These are phyloP conservation scores for Recurvirostra avosetta DNA, from an alignment of 2,113 vertebrate genomes.

Conservation along the genomic window DNA sequence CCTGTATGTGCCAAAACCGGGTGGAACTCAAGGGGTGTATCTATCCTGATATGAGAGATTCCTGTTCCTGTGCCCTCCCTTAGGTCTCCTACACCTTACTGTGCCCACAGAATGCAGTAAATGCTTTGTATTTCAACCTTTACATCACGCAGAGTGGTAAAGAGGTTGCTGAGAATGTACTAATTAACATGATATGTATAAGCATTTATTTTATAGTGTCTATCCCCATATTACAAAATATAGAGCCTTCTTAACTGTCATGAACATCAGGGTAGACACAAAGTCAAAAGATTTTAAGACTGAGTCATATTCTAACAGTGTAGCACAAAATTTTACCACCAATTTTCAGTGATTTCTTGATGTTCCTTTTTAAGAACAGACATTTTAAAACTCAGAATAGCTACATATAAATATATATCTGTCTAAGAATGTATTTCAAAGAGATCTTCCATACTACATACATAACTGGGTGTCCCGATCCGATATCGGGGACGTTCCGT, in stretches of 20 bases:
- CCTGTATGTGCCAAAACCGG: not conserved
- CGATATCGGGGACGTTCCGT: too few species aligned
- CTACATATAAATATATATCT: not conserved
- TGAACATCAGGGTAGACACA: not conserved
- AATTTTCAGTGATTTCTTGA: not conserved
- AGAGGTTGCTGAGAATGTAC: not conserved
- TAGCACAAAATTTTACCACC: not conserved
- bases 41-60: not conserved
- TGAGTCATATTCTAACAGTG: not conserved
- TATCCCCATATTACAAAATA: not conserved
- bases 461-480: too few species aligned
- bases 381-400: not conserved
- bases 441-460: not conserved
- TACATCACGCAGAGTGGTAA: not conserved
- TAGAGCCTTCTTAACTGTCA: not conserved
- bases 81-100: not conserved
- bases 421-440: not conserved
- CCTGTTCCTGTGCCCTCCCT: not conserved
- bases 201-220: not conserved
- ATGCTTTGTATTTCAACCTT: not conserved
- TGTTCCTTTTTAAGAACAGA: not conserved
- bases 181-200: not conserved
- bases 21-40: not conserved
- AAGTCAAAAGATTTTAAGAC: not conserved
- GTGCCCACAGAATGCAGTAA: not conserved